Evolutionary conservation across 2,113 vertebrate species (phyloP), one percentile per base, ranked within the genome.

Genomic region (Lophius piscatorius): DNA sequence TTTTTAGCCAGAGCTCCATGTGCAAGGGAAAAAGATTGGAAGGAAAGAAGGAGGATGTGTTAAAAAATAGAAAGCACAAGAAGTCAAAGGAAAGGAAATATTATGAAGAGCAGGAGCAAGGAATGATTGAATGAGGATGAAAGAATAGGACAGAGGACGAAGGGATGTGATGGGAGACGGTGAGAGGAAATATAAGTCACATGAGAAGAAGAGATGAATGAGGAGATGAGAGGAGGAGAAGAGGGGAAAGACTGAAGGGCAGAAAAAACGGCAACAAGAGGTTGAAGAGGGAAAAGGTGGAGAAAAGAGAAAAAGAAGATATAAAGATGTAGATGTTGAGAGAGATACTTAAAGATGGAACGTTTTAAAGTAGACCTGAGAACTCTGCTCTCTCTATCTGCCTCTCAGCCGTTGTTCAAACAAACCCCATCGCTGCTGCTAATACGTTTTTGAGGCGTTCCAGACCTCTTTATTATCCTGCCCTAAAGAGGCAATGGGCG

Each of bases 401-500:
- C 29, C 38, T 21, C 28, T 50, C 47, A 22, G 35, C 35, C 42
- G n/a, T n/a, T 54, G 55, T 66, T 80, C 58, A 70, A 48, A 70
- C 61, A 64, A 57, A 65, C 55, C 49, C n/a, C 42, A 36, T 64
- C 41, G 26, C 48, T 35, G 42, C 68, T 58, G 60, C 70, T 86
- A 70, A 87, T 83, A 72, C 49, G 82, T 40, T 49, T n/a, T 46
- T 86, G 86, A 88, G 85, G 74, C 77, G 67, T 88, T 84, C 83
- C 85, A 91, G 82, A 80, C 55, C 66, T 76, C 59, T 72, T 64
- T 51, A 75, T 86, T 82, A 88, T 88, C 75, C 81, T 76, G 66
- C 56, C 71, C 77, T 75, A 73, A 76, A 79, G 80, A 85, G 78
- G 68, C 71, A 62, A 52, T 49, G 46, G 78, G 83, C 80, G 29